Evolutionary conservation across 92 coral and sea anemone genomes (phyloP).

Genomic region (Anthopleura xanthogrammica): DNA sequence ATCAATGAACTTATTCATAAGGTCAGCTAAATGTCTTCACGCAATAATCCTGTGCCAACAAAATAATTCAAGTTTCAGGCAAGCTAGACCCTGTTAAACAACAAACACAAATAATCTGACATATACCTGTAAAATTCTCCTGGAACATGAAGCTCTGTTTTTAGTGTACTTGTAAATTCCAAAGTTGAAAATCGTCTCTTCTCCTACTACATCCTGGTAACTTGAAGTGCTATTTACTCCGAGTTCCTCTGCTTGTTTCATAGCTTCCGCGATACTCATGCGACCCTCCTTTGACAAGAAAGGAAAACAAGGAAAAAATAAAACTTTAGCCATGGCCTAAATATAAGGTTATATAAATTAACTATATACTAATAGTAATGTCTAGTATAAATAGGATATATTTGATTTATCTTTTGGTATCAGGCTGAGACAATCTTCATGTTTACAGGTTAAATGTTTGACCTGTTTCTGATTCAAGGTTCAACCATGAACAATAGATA

Average conservation of each 20-base stretch:
- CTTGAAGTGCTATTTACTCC: constrained; percentile 45
- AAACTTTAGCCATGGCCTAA: constrained; percentile 6
- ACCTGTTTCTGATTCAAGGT: background rate
- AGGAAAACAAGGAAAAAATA: constrained; percentile 15
- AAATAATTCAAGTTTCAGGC: background rate
- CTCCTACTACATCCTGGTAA: constrained; percentile 51
- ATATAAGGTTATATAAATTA: background rate
- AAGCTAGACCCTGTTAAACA: background rate
- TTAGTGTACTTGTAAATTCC: constrained; percentile 93
- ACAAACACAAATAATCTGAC: background rate
- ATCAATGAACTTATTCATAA: no score
- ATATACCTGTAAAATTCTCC: constrained; percentile 82
- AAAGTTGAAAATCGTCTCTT: constrained; percentile 91
- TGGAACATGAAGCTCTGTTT: constrained; percentile 74
- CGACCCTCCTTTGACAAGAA: constrained; percentile 59
- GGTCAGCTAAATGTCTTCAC: no score
- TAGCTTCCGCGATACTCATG: constrained; percentile 91
- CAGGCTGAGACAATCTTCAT: background rate
- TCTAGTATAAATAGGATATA: no score
- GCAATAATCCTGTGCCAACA: background rate
- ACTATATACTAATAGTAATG: background rate
- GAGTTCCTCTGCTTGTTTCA: constrained; percentile 83
- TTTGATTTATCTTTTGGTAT: background rate
- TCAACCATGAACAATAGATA: background rate
- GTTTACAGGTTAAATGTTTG: background rate